A percentile compares a stretch with the other conserved stretches of the same genome.
phyloP scores from a whole-genome alignment of 2,888 invertebrate genomes.

The Dioctria rufipes region DNA sequence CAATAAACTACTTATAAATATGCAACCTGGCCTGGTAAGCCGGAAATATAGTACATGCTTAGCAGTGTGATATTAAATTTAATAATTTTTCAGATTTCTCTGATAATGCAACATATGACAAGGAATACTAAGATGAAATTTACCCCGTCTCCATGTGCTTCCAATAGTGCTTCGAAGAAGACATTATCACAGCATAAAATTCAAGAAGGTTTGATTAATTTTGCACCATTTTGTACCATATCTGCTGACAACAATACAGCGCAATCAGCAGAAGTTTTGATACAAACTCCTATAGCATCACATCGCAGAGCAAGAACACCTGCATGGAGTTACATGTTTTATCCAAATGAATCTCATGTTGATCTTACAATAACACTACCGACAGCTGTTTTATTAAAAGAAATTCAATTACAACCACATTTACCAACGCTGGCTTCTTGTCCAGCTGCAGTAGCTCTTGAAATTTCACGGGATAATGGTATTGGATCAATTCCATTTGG shows the following conservation, averaged over 20 bases:
- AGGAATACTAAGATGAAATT: conserved; percentile 71
- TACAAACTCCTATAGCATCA: conserved; percentile 84
- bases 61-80: conserved; percentile 63
- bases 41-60: conserved; percentile 71
- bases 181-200: conserved; percentile 71
- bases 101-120: conserved; percentile 78
- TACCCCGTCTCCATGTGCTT: conserved; percentile 65
- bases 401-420: conserved; percentile 90
- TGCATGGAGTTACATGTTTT: conserved; percentile 97
- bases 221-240: conserved; percentile 89
- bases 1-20: conserved; percentile 81
- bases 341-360: conserved; percentile 90
- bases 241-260: conserved; percentile 88
- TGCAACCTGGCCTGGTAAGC: conserved; percentile 78
- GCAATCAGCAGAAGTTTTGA: conserved; percentile 90
- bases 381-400: conserved; percentile 88
- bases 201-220: conserved; percentile 88
- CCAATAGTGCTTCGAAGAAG: conserved; percentile 69
- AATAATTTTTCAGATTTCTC: conserved; percentile 65
- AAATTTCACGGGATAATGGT: conserved; percentile 86
- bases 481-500: conserved; percentile 85
- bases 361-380: conserved; percentile 90
- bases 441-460: conserved; percentile 90
- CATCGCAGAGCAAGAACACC: conserved; percentile 89
- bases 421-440: conserved; percentile 88